Percentiles rank a stretch among this genome's conserved stretches.
phyloP scores from a whole-genome alignment of 1,140 invertebrate genomes.

The Callitettix versicolor region DNA sequence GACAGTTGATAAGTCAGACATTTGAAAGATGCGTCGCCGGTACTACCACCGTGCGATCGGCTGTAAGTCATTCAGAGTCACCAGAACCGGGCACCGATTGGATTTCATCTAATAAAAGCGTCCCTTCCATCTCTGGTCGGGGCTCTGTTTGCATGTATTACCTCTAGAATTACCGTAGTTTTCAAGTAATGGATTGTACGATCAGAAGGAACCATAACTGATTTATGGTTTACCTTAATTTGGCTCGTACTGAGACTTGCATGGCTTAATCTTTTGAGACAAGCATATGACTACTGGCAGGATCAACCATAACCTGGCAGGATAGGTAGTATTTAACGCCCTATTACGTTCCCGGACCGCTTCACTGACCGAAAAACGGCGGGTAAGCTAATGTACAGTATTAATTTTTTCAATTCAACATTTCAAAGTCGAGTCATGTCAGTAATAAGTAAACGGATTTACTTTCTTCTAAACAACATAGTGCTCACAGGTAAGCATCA shows the following conservation, averaged over 20 bases:
- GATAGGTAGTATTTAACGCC: too few relatives aligned
- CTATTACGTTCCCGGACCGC: too few relatives aligned
- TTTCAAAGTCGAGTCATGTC: too few relatives aligned
- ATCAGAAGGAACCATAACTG: slow-evolving; percentile 64
- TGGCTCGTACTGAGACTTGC: slow-evolving; percentile 63
- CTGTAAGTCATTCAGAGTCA: slow-evolving; percentile 72
- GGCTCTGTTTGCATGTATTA: slow-evolving; percentile 66
- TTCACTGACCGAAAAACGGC: too few relatives aligned
- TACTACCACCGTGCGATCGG: slow-evolving; percentile 59
- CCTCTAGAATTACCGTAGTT: slow-evolving; percentile 82
- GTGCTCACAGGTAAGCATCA: too few relatives aligned
- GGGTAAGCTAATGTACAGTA: too few relatives aligned
- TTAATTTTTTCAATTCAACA: too few relatives aligned
- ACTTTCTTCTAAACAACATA: too few relatives aligned
- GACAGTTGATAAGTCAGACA: slow-evolving; percentile 81
- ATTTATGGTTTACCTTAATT: slow-evolving; percentile 64
- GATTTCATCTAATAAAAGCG: slow-evolving; percentile 65
- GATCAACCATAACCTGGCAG: too few relatives aligned
- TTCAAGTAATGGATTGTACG: slow-evolving; percentile 61
- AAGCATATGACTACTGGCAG: slow-evolving; percentile 31
- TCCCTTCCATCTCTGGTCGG: slow-evolving; percentile 53
- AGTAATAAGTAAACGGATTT: too few relatives aligned
- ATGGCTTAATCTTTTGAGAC: slow-evolving; percentile 72
- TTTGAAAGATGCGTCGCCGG: slow-evolving; percentile 73
- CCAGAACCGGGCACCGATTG: slow-evolving; percentile 37